A percentile compares a stretch with the other conserved stretches of the same genome.
Conservation (phyloP, 2,888 invertebrate genomes). For the Diaphora mendica region DNA sequence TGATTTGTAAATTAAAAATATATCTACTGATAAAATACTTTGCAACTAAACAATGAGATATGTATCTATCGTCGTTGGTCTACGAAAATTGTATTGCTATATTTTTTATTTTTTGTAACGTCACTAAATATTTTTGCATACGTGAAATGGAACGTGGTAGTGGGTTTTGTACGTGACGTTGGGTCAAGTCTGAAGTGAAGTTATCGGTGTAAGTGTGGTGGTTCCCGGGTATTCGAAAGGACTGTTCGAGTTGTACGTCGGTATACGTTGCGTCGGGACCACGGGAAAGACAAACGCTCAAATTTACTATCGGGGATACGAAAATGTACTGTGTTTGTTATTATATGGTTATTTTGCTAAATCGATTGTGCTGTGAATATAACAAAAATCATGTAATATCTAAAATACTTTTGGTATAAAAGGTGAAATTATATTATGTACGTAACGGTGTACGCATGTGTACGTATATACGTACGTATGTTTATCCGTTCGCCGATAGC, state of each 20-base stretch:
- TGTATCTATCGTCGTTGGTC: background rate
- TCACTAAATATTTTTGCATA: background rate
- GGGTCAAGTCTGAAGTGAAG: background rate
- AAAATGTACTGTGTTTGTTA: slow-evolving; percentile 8
- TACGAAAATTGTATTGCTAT: background rate
- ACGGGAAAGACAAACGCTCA: slow-evolving; percentile 39
- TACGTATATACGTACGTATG: background rate
- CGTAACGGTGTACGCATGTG: background rate
- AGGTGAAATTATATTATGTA: background rate
- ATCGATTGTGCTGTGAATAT: background rate
- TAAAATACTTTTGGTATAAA: background rate
- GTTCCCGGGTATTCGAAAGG: background rate
- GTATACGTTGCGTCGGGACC: slow-evolving; percentile 33
- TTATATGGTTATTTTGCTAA: slow-evolving; percentile 4
- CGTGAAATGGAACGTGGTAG: background rate
- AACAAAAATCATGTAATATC: background rate
- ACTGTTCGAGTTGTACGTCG: slow-evolving; percentile 4
- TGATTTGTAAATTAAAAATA: background rate
- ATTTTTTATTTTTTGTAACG: background rate
- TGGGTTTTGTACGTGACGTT: slow-evolving; percentile 4
- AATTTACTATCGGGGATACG: slow-evolving; percentile 24
- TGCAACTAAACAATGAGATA: background rate
- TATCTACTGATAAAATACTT: slow-evolving; percentile 1
- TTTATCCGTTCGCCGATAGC: background rate
- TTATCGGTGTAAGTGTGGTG: background rate